A percentile compares a stretch with the other conserved stretches of the same genome.
phyloP scores from a whole-genome alignment of 53 echinoderm and acorn worm species.

The Paracentrotus lividus region DNA sequence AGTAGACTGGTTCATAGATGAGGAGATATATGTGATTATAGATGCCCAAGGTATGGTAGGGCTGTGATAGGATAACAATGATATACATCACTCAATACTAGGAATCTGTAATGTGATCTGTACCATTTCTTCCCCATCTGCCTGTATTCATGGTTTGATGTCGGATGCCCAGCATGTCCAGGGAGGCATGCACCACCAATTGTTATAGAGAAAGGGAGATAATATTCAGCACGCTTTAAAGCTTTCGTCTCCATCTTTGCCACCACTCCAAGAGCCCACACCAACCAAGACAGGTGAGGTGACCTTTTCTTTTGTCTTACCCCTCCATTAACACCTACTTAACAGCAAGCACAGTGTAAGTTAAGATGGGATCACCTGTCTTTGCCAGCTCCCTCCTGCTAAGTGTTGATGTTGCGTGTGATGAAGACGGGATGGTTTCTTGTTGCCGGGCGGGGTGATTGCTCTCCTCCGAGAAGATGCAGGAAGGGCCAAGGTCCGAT shows the following conservation, averaged over 20 bases:
- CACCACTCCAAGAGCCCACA: neutral
- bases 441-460: slow-evolving; percentile 14
- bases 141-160: neutral
- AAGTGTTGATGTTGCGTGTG: slow-evolving; percentile 34
- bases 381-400: neutral
- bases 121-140: neutral
- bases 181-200: neutral
- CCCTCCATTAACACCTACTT: slow-evolving; percentile 39
- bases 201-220: slow-evolving; percentile 24
- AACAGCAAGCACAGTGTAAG: slow-evolving; percentile 31
- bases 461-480: neutral
- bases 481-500: slow-evolving; percentile 54
- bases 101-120: slow-evolving; percentile 17
- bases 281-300: slow-evolving; percentile 49
- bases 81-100: neutral
- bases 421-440: slow-evolving; percentile 38
- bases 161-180: neutral
- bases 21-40: slow-evolving; percentile 4
- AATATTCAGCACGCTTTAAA: neutral
- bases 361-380: slow-evolving; percentile 53
- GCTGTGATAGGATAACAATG: neutral
- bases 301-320: slow-evolving; percentile 48
- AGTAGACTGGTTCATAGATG: slow-evolving; percentile 10
- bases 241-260: neutral
- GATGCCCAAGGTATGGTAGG: neutral